Conservation (phyloP, 1,140 invertebrate species). For the Dreissena rostriformis region DNA sequence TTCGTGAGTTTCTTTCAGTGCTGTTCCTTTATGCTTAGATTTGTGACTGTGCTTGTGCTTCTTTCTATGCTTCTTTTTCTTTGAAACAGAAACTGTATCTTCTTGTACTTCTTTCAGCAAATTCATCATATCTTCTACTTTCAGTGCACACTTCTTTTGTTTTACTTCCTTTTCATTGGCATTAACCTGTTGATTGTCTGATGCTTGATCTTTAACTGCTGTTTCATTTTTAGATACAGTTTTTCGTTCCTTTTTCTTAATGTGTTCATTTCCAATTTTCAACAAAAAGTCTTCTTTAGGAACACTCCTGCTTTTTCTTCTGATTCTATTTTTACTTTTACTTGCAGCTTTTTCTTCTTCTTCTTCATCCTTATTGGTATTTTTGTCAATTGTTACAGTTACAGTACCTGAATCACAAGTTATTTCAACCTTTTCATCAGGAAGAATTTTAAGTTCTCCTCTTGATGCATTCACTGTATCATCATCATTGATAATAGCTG, state of each 20-base stretch:
- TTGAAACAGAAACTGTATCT: slow-evolving; percentile 1
- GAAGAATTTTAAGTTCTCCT: background rate
- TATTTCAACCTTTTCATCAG: background rate
- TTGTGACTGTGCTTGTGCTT: slow-evolving; percentile 17
- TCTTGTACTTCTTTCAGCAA: slow-evolving; percentile 51
- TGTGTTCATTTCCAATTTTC: background rate
- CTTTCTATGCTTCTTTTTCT: slow-evolving; percentile 41
- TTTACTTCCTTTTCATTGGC: too few species aligned
- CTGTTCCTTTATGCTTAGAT: background rate
- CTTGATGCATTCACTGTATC: background rate
- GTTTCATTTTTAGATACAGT: too few species aligned
- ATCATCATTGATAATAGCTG: background rate
- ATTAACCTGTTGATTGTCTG: too few species aligned
- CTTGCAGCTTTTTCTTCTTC: background rate
- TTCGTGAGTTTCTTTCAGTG: background rate
- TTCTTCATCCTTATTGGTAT: too few species aligned
- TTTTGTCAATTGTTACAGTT: too few species aligned
- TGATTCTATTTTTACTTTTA: background rate
- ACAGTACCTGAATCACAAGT: background rate
- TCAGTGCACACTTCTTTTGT: slow-evolving; percentile 28
- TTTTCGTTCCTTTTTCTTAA: too few species aligned
- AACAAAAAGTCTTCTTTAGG: background rate
- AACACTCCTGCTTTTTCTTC: background rate
- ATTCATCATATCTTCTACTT: slow-evolving; percentile 51
- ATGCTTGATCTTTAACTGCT: too few species aligned